phyloP scores from a whole-genome alignment of 2,113 vertebrate species.

The Holacanthus passer region DNA sequence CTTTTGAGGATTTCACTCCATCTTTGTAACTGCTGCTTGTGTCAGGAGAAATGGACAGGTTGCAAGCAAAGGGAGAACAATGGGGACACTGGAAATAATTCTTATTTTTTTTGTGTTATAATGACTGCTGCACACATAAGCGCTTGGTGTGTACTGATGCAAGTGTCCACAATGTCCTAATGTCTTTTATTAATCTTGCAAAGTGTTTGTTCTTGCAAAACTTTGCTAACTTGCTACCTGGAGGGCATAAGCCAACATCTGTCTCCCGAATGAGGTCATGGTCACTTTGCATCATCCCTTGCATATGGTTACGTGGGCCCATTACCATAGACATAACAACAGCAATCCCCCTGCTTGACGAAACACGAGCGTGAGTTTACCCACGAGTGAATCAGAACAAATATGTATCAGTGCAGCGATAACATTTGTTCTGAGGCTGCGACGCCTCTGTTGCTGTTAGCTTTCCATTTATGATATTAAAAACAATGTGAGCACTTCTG shows the following conservation, averaged over 20 bases:
- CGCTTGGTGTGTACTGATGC: neutral
- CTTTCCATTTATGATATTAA: conserved; percentile 40
- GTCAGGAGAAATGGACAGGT: neutral
- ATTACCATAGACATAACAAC: neutral
- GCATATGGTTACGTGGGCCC: neutral
- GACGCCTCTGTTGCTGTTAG: conserved; percentile 2
- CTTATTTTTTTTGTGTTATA: too few species aligned
- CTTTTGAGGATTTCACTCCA: neutral
- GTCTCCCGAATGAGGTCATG: conserved; percentile 12
- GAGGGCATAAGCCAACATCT: conserved; percentile 11
- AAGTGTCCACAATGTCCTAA: neutral
- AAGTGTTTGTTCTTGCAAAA: neutral
- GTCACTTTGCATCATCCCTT: conserved; percentile 22
- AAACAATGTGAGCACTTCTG: conserved; percentile 30
- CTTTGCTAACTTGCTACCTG: neutral
- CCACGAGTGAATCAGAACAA: conserved; percentile 7
- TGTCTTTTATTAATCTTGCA: neutral
- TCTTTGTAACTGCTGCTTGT: neutral
- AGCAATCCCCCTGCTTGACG: neutral
- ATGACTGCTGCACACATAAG: neutral
- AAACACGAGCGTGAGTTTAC: neutral
- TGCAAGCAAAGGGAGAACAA: neutral
- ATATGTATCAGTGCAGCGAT: neutral
- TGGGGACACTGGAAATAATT: too few species aligned
- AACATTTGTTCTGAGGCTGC: conserved; percentile 26